Evolutionary conservation across 2,113 vertebrate genomes (phyloP), one percentile per base, ranked within the genome.

Genomic region (Callospermophilus lateralis): DNA sequence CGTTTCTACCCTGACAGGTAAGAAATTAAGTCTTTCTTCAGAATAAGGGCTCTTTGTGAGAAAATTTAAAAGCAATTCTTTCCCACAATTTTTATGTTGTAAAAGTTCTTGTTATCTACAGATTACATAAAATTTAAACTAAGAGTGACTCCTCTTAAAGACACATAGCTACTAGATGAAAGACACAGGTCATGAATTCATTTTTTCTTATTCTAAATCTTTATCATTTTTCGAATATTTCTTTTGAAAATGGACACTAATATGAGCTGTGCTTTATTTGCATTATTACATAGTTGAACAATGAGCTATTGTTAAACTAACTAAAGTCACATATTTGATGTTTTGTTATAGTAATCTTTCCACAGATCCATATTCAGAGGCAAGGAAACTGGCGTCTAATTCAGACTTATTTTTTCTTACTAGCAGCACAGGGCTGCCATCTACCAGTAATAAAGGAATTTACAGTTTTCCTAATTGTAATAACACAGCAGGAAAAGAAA

Each of bases 381-480:
- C n/a, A 83, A 85, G 48, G 20, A n/a, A 37, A 70, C 3, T 19
- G 78, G 34, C 32, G n/a, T 93, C 2, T 76, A 32, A 79, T 28
- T 34, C 73, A 76, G 67, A 34, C 19, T 77, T 13, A 13, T 8
- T 30, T 87, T 55, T 65, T 63, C 37, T 73, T 12, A 68, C 45
- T 45, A 81, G 67, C 19, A 96, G 84, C 91, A 83, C 94, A 85
- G 77, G 65, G 55, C 84, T 97, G 97, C 94, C 96, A 98, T 88
- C 97, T 96, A 86, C 55, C 94, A 94, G 96, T 53, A 80, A 95
- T 12, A 39, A 58, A 42, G 45, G 48, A 92, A 61, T n/a, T 73
- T 90, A 67, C 94, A 95, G 24, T n/a, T 92, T 92, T 79, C 83
- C 16, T 74, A 70, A 89, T 73, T 95, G 16, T 42, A 67, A 68